Percentiles rank a stretch among this genome's conserved stretches.
Evolutionary conservation across 2,113 vertebrate genomes (phyloP).

Genomic region (Chaetodon auriga): DNA sequence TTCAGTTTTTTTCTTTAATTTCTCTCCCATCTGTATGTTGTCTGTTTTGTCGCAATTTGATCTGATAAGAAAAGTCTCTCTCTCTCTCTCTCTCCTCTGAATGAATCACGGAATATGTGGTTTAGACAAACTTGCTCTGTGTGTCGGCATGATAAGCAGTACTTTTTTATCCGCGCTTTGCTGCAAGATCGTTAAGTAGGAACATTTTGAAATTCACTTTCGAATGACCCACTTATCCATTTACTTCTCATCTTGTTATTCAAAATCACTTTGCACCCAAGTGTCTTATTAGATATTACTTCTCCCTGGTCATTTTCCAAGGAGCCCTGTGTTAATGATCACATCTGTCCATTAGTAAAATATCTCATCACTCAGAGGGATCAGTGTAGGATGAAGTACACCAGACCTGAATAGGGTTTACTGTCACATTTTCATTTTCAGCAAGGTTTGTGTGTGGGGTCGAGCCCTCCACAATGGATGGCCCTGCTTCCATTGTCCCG

Average conservation of each 20-base stretch:
- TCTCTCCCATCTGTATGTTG: background rate
- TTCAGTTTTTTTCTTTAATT: background rate
- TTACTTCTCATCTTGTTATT: background rate
- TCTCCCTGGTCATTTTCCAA: slow-evolving; percentile 1
- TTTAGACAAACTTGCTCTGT: background rate
- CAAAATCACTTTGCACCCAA: background rate
- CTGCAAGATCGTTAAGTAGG: background rate
- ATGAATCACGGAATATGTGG: background rate
- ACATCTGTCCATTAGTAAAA: slow-evolving; percentile 52
- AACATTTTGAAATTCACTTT: slow-evolving; percentile 2
- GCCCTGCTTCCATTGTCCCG: slow-evolving; percentile 68
- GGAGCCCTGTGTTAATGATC: background rate
- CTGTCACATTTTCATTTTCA: slow-evolving; percentile 76
- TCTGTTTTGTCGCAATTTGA: background rate
- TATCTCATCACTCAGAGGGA: slow-evolving; percentile 54
- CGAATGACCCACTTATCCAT: background rate
- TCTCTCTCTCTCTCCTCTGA: background rate
- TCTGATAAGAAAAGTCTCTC: background rate
- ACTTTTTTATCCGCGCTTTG: background rate
- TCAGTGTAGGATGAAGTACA: slow-evolving; percentile 63
- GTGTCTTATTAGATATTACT: background rate
- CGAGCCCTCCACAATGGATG: slow-evolving; percentile 70
- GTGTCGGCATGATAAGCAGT: no score
- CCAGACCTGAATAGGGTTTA: slow-evolving; percentile 70
- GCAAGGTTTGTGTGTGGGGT: slow-evolving; percentile 68